Base-by-base conservation (phyloP, 1,140 invertebrate genomes). In the Drosophila miranda region DNA sequence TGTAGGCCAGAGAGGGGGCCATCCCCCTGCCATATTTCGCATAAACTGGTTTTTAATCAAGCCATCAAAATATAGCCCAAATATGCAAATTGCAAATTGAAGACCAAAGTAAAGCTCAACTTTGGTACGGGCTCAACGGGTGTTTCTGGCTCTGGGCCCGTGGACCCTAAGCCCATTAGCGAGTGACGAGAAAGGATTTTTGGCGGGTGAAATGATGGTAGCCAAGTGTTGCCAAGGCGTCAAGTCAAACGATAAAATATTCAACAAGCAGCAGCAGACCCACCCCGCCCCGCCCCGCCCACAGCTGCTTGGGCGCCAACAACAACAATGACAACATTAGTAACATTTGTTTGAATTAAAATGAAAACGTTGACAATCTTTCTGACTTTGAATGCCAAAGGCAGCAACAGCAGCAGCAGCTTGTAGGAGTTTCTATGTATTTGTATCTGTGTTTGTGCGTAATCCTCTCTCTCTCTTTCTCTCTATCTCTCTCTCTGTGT, bases 271-370 rank as follows among this genome's bases (percentile, higher is more conserved):
- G 34, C 34, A 38, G 19, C 34, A 1, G 23, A 56, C 16, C 41
- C 28, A 8, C 1, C 7, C 8, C 8, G 1, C 7, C 28, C 28
- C 28, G 3, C 28, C 34, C 11, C 34, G 4, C 11, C 28, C 28
- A 30, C 7, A 75, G 46, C 52, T 55, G 50, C 41, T 56, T 30
- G 58, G 56, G 43, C 54, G 66, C 21, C 67, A 82, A 56, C 81
- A 80, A 88, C 75, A 88, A 89, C 75, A 89, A 88, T 80, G 76
- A 77, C 76, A 88, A 87, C 79, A 87, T 89, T 72, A 75, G 82
- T 73, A 89, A 89, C 87, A 89, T 89, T 89, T 89, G 82, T 89
- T 89, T 89, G 79, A 87, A 89, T 89, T 89, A 89, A 89, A 83
- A 87, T 80, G 79, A 89, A 89, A 89, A 80, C 76, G 78, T 80